Evolutionary conservation across 1,140 invertebrate species (phyloP).

Genomic region (Rhizoglyphus robini): DNA sequence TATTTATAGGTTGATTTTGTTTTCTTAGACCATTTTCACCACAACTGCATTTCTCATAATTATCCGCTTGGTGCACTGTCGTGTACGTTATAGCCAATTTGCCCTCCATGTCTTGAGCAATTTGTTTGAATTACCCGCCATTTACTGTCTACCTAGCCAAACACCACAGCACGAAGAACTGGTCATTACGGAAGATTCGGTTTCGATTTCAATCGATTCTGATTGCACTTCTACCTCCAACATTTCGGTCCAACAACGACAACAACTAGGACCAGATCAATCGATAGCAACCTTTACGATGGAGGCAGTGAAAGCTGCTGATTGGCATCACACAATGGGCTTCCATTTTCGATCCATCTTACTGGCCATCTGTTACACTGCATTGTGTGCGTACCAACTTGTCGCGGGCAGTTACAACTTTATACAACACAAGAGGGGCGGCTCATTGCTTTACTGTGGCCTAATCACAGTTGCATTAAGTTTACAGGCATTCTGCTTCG

Average conservation of each 20-base stretch:
- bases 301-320: not conserved
- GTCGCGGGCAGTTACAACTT: not conserved
- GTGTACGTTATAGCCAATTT: too few species aligned
- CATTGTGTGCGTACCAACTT: not conserved
- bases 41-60: too few species aligned
- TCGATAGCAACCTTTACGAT: not conserved
- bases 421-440: not conserved
- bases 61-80: too few species aligned
- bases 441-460: not conserved
- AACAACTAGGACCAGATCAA: not conserved
- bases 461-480: not conserved
- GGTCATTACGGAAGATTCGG: not conserved
- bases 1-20: too few species aligned
- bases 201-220: too few species aligned
- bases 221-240: too few species aligned
- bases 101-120: too few species aligned
- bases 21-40: too few species aligned
- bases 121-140: not conserved
- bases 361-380: not conserved
- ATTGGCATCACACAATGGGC: not conserved
- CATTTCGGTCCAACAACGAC: too few species aligned
- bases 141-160: not conserved
- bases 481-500: not conserved
- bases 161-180: too few species aligned
- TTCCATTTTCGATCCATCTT: not conserved